Conservation (phyloP, 2,113 vertebrate genomes). For the Cavia porcellus region DNA sequence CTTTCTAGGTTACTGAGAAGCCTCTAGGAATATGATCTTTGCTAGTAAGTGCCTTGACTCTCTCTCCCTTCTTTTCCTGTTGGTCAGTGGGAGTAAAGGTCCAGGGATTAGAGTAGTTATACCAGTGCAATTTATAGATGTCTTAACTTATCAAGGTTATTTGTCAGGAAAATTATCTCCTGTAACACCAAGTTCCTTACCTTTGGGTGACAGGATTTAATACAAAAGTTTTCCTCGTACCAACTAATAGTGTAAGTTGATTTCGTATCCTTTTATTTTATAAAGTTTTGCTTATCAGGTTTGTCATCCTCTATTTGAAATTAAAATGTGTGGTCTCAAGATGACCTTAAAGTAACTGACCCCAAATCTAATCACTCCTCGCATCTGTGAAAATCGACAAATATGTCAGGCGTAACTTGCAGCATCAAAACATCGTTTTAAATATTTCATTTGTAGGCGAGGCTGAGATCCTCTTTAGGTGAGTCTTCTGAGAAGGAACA, state of each 20-base stretch:
- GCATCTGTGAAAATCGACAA: slow-evolving; percentile 88
- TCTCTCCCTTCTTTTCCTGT: slow-evolving; percentile 69
- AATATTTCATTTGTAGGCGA: slow-evolving; percentile 84
- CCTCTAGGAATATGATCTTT: slow-evolving; percentile 80
- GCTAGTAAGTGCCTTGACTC: slow-evolving; percentile 77
- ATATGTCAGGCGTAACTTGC: slow-evolving; percentile 87
- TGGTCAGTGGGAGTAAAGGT: slow-evolving; percentile 72
- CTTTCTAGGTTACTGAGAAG: slow-evolving; percentile 84
- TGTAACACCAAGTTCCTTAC: slow-evolving; percentile 77
- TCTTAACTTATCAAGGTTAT: slow-evolving; percentile 88
- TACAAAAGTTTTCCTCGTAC: slow-evolving; percentile 78
- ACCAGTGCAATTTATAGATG: slow-evolving; percentile 72
- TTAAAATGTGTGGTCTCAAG: slow-evolving; percentile 88
- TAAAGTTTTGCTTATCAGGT: slow-evolving; percentile 85
- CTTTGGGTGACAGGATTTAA: slow-evolving; percentile 80
- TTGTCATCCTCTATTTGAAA: slow-evolving; percentile 88
- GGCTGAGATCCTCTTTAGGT: slow-evolving; percentile 73
- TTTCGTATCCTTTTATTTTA: slow-evolving; percentile 78
- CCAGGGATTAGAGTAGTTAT: slow-evolving; percentile 75
- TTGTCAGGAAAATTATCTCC: slow-evolving; percentile 88
- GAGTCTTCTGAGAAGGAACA: slow-evolving; percentile 58
- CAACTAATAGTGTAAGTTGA: slow-evolving; percentile 82
- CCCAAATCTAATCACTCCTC: slow-evolving; percentile 90
- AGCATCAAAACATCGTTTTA: slow-evolving; percentile 84
- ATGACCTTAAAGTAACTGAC: slow-evolving; percentile 89